Base-by-base conservation (phyloP, 2,888 invertebrate species). In the Cataglyphis altisquamis region DNA sequence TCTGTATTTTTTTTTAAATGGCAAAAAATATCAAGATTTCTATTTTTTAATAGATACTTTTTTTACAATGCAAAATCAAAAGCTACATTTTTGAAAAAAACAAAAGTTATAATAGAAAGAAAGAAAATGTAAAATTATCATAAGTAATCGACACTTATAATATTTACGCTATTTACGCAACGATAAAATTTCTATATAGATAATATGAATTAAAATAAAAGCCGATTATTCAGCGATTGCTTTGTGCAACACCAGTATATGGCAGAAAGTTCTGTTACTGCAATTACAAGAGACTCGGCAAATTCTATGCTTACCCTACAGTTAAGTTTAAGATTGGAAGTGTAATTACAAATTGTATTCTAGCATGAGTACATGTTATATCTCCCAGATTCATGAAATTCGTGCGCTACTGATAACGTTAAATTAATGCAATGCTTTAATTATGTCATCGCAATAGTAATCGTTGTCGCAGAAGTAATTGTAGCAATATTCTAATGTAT, bases 321-420 rank as follows among this genome's bases (percentile, higher is more conserved):
- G 77, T 86, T 75, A 77, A 80, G 84, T 82, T 75, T 68, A 82
- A 84, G 86, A 85, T 87, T 87, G 88, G 86, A 86, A 84, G 82
- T 87, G 88, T 87, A 88, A 88, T 87, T 88, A 86, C 88, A 86
- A 87, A 88, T 87, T 82, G 81, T 80, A 64, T 80, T 85, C 85
- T 82, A 78, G 83, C 36, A 74, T 75, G 83, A 83, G 64, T 86
- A 67, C 77, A 72, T 75, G 84, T 84, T 82, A 82, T 74, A 41
- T 70, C 55, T 80, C 41, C 72, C 72, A 70, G 77, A 82, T 84
- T 84, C 82, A 64, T 75, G 72, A 66, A 82, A 84, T 86, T 70
- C 36, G 48, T 66, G 52, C 70, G 68, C 52, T 29, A 64, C 70
- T 75, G 45, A 82, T 66, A 70, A 74, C 57, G 55, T 68, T 41